phyloP scores from a whole-genome alignment of 2,888 invertebrate genomes.

The Eupsilia transversa region DNA sequence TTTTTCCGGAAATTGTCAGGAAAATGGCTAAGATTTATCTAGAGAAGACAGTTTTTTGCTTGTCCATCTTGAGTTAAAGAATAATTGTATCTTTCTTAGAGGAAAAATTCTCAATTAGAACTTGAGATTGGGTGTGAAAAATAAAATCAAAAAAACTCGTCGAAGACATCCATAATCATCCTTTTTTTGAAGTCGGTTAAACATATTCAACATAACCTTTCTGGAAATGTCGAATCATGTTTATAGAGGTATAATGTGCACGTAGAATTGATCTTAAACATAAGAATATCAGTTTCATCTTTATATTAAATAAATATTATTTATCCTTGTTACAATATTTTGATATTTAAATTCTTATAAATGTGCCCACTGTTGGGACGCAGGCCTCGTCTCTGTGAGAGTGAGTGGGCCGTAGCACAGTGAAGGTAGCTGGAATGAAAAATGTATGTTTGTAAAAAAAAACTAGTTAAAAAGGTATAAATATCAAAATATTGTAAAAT shows the following conservation, averaged over 20 bases:
- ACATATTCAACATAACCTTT: neutral
- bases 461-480: slow-evolving; percentile 5
- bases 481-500: slow-evolving; percentile 38
- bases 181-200: neutral
- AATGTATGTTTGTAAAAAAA: too few relatives aligned
- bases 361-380: neutral
- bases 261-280: slow-evolving; percentile 19
- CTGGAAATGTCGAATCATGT: neutral
- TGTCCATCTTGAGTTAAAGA: slow-evolving; percentile 1
- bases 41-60: neutral
- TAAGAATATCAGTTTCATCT: slow-evolving; percentile 26
- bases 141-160: neutral
- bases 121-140: slow-evolving; percentile 4
- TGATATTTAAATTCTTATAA: slow-evolving; percentile 40
- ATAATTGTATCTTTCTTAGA: slow-evolving; percentile 19
- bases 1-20: neutral
- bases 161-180: neutral
- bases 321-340: slow-evolving; percentile 43
- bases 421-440: too few relatives aligned
- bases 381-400: neutral
- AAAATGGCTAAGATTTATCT: neutral
- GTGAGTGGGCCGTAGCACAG: too few relatives aligned
- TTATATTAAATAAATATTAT: slow-evolving; percentile 49
- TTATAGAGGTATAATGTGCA: slow-evolving; percentile 9
- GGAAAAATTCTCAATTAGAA: slow-evolving; percentile 14